Evolutionary conservation across 2,888 invertebrate species (phyloP).

Genomic region (Hemicrepidius hirtus): DNA sequence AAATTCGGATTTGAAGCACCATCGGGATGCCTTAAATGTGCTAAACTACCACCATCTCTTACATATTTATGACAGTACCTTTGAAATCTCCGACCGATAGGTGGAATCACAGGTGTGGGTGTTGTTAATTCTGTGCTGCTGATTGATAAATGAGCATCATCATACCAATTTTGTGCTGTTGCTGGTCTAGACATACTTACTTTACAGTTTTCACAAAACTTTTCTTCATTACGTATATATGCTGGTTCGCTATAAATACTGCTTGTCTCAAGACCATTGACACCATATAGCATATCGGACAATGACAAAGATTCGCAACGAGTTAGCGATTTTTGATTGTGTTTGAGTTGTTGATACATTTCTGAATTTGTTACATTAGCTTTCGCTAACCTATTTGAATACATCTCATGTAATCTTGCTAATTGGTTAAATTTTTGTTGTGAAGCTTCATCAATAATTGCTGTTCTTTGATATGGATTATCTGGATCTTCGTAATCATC

Average conservation of each 20-base stretch:
- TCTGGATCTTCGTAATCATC: conserved; percentile 75
- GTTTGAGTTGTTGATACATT: conserved; percentile 73
- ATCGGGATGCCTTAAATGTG: conserved; percentile 89
- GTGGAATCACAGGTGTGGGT: conserved; percentile 60
- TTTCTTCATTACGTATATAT: conserved; percentile 80
- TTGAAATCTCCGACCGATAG: conserved; percentile 74
- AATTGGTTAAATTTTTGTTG: conserved; percentile 85
- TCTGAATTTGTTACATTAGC: conserved; percentile 81
- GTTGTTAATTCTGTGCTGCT: conserved; percentile 73
- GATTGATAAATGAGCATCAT: conserved; percentile 73
- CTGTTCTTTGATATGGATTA: conserved; percentile 66
- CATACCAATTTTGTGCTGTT: conserved; percentile 80
- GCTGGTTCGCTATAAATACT: conserved; percentile 93
- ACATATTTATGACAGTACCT: conserved; percentile 77
- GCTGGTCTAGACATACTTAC: conserved; percentile 81
- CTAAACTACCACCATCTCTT: conserved; percentile 75
- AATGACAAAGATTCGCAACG: conserved; percentile 83
- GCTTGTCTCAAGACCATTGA: conserved; percentile 79
- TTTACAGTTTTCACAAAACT: conserved; percentile 85
- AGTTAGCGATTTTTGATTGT: conserved; percentile 71
- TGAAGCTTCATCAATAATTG: conserved; percentile 67
- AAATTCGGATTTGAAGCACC: conserved; percentile 95
- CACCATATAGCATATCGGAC: conserved; percentile 80
- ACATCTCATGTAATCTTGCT: conserved; percentile 87
- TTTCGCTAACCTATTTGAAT: conserved; percentile 85